Base-by-base conservation (phyloP, 1,140 invertebrate species). In the Sinonovacula constricta region DNA sequence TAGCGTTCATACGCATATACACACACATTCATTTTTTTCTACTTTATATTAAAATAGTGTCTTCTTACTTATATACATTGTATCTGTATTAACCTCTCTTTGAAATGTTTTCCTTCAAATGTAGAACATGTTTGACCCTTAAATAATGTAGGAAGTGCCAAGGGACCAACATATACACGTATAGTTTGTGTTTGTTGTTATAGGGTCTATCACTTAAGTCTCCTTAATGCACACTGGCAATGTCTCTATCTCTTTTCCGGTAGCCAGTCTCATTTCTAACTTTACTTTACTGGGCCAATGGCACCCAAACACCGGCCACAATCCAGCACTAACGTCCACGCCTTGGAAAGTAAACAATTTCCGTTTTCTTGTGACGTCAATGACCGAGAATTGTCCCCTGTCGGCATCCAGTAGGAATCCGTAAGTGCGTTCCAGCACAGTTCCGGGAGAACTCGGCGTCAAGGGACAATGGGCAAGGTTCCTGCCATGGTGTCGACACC, bases 201-300 rank as follows among this genome's bases (percentile, higher is more conserved):
- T n/a, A n/a, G n/a, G n/a, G n/a, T n/a, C n/a, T n/a, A 53, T 24
- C 57, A 24, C 57, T 60, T 31, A 28, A 1, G 22, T 60, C 57
- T 65, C 26, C 22, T 56, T 56, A 24, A 78, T 59, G 2, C 45
- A 56, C 12, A 53, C 62, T 28, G 79, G 68, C 3, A 80, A 49
- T 1, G 53, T 53, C 3, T 59, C 53, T 34, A 84, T 81, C 14
- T 80, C 78, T 18, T 60, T 60, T 24, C 82, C 80, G 12, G 77
- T 81, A 39, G 45, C 56, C 30, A 84, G 30, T 0, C 53, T 63
- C 77, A 84, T 84, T 39, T 81, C 75, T 22, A 84, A 68, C 28
- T 79, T 80, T 14, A 84, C 77, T 45, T 84, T 84, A 24, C 82
- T 84, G 3, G 82, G 82, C 82, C 82, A 84, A 30, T 84, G 82